Evolutionary conservation across 2,888 invertebrate species (phyloP).

Genomic region (Drosophila incognita): DNA sequence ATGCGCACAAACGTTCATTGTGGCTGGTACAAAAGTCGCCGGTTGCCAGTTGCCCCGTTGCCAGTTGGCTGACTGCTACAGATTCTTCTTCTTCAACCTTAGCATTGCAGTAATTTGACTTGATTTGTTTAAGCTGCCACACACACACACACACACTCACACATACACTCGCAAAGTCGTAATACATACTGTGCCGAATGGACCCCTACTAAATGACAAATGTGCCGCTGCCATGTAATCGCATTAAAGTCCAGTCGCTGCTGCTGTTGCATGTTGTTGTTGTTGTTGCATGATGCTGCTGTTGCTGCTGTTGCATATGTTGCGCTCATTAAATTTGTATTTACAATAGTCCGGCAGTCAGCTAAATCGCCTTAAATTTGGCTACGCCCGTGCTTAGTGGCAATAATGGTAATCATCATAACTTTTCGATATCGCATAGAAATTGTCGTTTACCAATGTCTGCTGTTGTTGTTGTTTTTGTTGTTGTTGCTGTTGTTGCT

Average conservation of each 20-base stretch:
- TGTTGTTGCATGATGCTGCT: constrained; percentile 23
- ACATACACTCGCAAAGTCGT: constrained; percentile 14
- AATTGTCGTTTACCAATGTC: constrained; percentile 44
- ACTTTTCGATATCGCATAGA: constrained; percentile 68
- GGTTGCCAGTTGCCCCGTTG: constrained; percentile 44
- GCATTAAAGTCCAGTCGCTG: constrained; percentile 70
- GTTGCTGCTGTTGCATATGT: constrained; percentile 74
- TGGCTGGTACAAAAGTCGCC: constrained; percentile 69
- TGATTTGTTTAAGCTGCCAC: constrained; percentile 77
- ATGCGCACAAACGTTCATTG: constrained; percentile 70
- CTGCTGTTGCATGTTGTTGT: constrained; percentile 22
- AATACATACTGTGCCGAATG: constrained; percentile 26
- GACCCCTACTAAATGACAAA: constrained; percentile 70
- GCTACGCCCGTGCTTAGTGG: constrained; percentile 73
- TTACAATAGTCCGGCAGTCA: constrained; percentile 67
- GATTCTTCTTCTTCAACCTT: constrained; percentile 61
- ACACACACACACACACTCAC: constrained; percentile 51
- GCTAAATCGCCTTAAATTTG: constrained; percentile 74
- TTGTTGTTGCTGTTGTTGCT: constrained; percentile 18
- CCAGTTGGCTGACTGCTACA: constrained; percentile 68
- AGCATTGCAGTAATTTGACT: constrained; percentile 77
- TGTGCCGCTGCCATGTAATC: constrained; percentile 78
- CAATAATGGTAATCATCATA: constrained; percentile 74
- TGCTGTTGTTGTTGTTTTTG: not conserved
- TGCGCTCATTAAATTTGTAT: constrained; percentile 80